phyloP scores from a whole-genome alignment of 2,888 invertebrate genomes.

The Machimus rusticus region DNA sequence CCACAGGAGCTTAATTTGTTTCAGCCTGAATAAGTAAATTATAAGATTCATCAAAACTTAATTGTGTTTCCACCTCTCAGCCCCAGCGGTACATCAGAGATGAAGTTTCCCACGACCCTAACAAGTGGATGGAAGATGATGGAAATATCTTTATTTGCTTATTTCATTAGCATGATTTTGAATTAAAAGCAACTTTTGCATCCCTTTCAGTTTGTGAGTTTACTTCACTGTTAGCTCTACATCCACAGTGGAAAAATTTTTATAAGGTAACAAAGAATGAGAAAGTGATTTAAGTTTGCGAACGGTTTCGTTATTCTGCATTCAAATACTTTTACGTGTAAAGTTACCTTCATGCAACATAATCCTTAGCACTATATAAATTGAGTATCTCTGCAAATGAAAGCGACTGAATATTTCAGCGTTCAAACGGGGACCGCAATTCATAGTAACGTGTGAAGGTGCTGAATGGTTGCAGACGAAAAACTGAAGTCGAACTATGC shows the following conservation, averaged over 20 bases:
- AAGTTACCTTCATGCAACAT: background rate
- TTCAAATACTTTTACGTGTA: background rate
- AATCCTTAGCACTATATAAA: background rate
- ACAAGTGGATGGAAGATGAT: background rate
- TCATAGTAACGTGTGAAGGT: background rate
- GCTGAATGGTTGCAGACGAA: background rate
- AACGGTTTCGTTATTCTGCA: background rate
- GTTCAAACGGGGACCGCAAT: background rate
- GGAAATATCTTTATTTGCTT: background rate
- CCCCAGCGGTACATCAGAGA: background rate
- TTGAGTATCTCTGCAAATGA: background rate
- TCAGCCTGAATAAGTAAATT: background rate
- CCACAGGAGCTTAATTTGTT: background rate
- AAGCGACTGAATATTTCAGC: background rate
- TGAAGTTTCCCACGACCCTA: background rate
- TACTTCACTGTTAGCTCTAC: background rate
- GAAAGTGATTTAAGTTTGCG: background rate
- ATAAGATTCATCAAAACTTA: background rate
- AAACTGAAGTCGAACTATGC: background rate
- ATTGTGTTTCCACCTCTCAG: background rate
- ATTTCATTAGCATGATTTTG: background rate
- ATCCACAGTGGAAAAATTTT: background rate
- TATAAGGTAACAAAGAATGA: background rate
- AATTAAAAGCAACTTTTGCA: background rate
- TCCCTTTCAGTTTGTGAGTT: background rate